Evolutionary conservation across 2,113 vertebrate species (phyloP), one percentile per base, ranked within the genome.

Genomic region (Pelvicachromis taeniatus): DNA sequence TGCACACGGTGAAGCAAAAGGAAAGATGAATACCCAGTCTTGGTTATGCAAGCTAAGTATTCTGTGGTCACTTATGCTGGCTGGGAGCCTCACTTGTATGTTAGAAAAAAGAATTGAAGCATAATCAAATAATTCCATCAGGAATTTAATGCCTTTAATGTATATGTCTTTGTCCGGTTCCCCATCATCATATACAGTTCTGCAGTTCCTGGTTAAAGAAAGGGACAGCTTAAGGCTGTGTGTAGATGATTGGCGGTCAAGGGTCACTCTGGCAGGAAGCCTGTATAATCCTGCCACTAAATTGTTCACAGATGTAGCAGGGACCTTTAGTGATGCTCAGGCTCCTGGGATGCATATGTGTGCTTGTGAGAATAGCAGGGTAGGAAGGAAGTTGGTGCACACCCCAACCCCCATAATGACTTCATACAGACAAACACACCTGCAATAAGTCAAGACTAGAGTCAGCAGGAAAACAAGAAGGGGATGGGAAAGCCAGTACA

Each of bases 221-320:
- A 56, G 21, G 26, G 73, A 68, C 6, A 23, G 26, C 75, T 80
- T 65, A 40, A 78, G 55, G n/a, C 48, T 82, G 29, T 56, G 50
- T 87, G 77, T 70, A 42, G 65, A 68, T 80, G 75, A 73, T 53
- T 61, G 40, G 17, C 89, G 78, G 55, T 81, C 65, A 78, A 73
- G 14, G 59, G 54, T 89, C 54, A 17, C 16, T 65, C 84, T 93
- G 87, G 87, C 80, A 78, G 80, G 26, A 21, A 85, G 53, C 86
- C 55, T 45, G 61, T 81, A 4, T 89, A 90, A 84, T 89, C 86
- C 81, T 58, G 55, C 78, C 70, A 59, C 58, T 83, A 70, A 91
- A 90, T 87, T 79, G 45, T 85, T 80, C 68, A 81, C 80, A 89
- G 87, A 87, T 89, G 87, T 79, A 61, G 50, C 75, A 52, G 16